Base-by-base conservation (phyloP, 1,140 invertebrate species). In the Probaryconus sp. region DNA sequence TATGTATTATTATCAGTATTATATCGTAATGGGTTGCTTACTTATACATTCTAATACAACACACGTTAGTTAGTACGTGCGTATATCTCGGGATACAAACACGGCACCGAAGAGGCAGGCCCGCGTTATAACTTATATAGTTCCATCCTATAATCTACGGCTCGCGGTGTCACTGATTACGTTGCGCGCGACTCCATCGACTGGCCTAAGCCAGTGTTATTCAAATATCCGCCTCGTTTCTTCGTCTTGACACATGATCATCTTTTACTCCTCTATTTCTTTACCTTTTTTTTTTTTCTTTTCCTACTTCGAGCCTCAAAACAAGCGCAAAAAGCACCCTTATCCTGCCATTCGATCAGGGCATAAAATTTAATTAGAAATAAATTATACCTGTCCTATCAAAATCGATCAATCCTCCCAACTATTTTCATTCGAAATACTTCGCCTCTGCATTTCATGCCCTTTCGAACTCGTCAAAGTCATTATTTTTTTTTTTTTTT, bases 181-280 rank as follows among this genome's bases (percentile, higher is more conserved):
- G 47, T 33, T 17, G 43, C 53, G 43, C 53, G 30, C 50, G 35
- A 42, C 50, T 55, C 50, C 55, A 60, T 61, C 47, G 55, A 48
- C 53, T 24, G 47, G 45, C 55, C 65, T 69, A 69, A 60, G 67
- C 67, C 53, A 51, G 48, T 70, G 56, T 70, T 70, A 70, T 70
- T 61, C 67, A 70, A 70, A 70, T 56, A 70, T 17, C 53, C 67
- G 38, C 56, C 47, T 55, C 55, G 67, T 47, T 61, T 70, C 56
- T 48, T 16, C 40, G n/a, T 18, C 21, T 40, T 55, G 55, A 69
- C 65, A 69, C 65, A 55, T 47, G 55, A 69, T 68, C 64, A 58
- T 68, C 64, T 51, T 58, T 55, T 33, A 37, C 64, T 0, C 21
- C 21, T 24, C 21, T 7, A 7, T 7, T 24, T 24, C 21, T 24